Evolutionary conservation across 2,888 invertebrate genomes (phyloP).

Genomic region (Octonoba sinensis): DNA sequence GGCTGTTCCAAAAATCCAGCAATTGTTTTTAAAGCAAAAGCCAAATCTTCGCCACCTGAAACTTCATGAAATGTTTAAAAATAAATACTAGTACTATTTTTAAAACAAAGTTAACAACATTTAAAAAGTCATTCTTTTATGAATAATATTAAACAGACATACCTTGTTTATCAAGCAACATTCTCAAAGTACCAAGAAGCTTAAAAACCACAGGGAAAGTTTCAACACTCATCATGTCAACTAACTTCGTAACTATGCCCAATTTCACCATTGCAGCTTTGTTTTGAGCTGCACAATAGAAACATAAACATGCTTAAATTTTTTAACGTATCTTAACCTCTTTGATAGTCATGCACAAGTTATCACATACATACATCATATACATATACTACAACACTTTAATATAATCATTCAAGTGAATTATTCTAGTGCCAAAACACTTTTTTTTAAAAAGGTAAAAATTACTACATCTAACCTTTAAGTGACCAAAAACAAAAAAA

Average conservation of each 20-base stretch:
- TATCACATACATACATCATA: too few species aligned
- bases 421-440: too few species aligned
- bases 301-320: background rate
- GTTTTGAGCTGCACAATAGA: slow-evolving; percentile 80
- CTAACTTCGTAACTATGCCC: slow-evolving; percentile 81
- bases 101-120: background rate
- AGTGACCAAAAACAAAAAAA: too few species aligned
- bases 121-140: background rate
- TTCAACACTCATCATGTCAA: slow-evolving; percentile 79
- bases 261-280: slow-evolving; percentile 81
- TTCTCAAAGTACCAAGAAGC: slow-evolving; percentile 85
- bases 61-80: too few species aligned
- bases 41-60: too few species aligned
- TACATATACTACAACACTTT: too few species aligned
- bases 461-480: too few species aligned
- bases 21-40: too few species aligned
- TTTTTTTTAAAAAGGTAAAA: too few species aligned
- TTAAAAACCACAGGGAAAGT: slow-evolving; percentile 86
- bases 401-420: too few species aligned
- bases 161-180: slow-evolving; percentile 83
- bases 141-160: slow-evolving; percentile 38
- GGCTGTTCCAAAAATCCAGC: too few species aligned
- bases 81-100: background rate
- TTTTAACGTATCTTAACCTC: background rate
- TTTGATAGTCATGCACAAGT: too few species aligned